Evolutionary conservation across 1,140 invertebrate species (phyloP).

Genomic region (Lordiphosa mommai): DNA sequence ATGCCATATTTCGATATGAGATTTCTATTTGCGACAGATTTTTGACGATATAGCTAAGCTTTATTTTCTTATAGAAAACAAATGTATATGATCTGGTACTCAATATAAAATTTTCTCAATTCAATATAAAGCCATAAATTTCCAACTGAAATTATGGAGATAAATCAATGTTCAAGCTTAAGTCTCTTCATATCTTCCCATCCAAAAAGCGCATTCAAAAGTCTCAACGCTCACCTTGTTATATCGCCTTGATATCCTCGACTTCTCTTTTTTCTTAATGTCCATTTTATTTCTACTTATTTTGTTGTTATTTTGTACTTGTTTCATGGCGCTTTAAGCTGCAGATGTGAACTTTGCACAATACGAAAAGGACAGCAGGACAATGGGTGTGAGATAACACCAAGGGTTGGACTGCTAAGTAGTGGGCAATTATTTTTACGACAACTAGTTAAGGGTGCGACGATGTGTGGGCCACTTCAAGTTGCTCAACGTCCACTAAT

Average conservation of each 20-base stretch:
- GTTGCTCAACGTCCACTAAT: conserved; percentile 66
- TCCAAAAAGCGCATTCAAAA: neutral
- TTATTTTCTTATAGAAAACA: too few relatives aligned
- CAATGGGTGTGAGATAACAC: neutral
- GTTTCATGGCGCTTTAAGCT: conserved; percentile 41
- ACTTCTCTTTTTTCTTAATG: conserved; percentile 17
- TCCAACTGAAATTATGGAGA: too few relatives aligned
- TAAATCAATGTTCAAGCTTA: too few relatives aligned
- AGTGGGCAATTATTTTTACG: conserved; percentile 78
- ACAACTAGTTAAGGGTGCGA: conserved; percentile 67
- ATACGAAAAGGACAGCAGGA: neutral
- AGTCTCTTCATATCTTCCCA: too few relatives aligned
- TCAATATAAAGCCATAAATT: too few relatives aligned
- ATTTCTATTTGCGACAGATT: too few relatives aligned
- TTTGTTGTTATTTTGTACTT: conserved; percentile 40
- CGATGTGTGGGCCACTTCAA: conserved; percentile 49
- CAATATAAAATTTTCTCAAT: too few relatives aligned
- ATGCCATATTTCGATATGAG: too few relatives aligned
- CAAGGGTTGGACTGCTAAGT: conserved; percentile 61
- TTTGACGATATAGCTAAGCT: too few relatives aligned
- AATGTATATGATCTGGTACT: too few relatives aligned
- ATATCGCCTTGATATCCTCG: neutral
- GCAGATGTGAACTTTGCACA: conserved; percentile 30
- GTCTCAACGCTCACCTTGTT: neutral
- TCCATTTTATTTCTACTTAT: conserved; percentile 22